Base-by-base conservation (phyloP, 2,113 vertebrate genomes). In the Phalacrocorax aristotelis region DNA sequence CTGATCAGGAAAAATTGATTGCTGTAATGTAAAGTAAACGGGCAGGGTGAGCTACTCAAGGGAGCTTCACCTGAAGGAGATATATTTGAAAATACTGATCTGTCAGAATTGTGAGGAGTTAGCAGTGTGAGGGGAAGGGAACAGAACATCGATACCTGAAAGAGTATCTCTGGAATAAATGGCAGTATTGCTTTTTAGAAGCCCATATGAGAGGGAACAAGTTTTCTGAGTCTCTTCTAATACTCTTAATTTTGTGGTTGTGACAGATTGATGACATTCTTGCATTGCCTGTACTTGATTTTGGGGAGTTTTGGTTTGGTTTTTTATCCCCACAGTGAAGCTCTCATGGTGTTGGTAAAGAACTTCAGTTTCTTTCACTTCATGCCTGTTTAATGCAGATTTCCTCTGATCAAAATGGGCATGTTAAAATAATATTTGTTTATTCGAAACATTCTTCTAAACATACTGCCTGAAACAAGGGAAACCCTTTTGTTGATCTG, bases 21-120 rank as follows among this genome's bases (percentile, higher is more conserved):
- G 1, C 17, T 21, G 10, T 34, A 34, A 18, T 26, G 3, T 40
- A 9, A 84, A 26, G 6, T 30, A 19, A 74, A 15, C 17, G 17
- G 10, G 2, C 2, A 11, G 21, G 5, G 14, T 13, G 2, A 2
- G 9, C 27, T 74, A 13, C 10, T 88, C 8, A 49, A 21, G 30
- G 17, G 15, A 38, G 7, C 5, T 64, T 79, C 1, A 1, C 9
- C 7, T 76, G 44, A 60, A n/a, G 6, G 11, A 38, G 11, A 15
- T 68, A 1, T 11, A 14, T 60, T n/a, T 44, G 30, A 74, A 72
- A 77, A 55, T 32, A 48, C 2, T 32, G 9, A 7, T 5, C 3
- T 36, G 15, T 48, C 14, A 58, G 8, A 71, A 26, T 48, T 17
- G 4, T 51, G 18, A 65, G 62, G 21, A 77, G n/a, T 25, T 72